phyloP scores from a whole-genome alignment of 2,113 vertebrate genomes.

The Uropsilus gracilis region DNA sequence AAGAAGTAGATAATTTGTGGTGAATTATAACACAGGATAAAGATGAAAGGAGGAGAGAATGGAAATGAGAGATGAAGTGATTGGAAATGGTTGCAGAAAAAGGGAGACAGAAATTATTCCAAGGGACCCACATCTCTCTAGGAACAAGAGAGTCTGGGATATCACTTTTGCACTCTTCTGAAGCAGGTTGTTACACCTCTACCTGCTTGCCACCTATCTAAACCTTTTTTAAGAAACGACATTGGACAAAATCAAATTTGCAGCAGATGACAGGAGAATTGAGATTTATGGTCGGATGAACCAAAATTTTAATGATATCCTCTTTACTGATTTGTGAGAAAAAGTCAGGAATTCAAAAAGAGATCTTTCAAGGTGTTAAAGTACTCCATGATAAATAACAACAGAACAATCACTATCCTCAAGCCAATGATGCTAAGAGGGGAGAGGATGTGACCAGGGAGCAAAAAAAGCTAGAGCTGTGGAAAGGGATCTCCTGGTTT shows the following conservation, averaged over 20 bases:
- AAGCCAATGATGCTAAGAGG: background rate
- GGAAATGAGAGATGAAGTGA: background rate
- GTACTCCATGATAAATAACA: background rate
- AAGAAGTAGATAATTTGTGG: background rate
- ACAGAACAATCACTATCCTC: background rate
- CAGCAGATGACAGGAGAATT: background rate
- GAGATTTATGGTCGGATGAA: background rate
- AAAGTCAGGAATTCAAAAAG: background rate
- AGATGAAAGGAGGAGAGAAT: background rate
- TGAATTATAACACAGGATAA: background rate
- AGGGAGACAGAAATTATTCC: background rate
- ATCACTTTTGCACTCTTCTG: background rate
- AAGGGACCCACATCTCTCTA: background rate
- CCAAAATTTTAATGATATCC: background rate
- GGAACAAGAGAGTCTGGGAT: fast-evolving
- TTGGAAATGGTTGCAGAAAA: background rate
- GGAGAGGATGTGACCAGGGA: background rate
- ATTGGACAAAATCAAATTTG: background rate
- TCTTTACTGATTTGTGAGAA: background rate
- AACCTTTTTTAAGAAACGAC: background rate
- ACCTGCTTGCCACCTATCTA: background rate
- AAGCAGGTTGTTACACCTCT: background rate
- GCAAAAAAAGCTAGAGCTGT: background rate
- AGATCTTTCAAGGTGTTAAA: background rate
- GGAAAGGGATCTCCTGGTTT: background rate